A percentile compares a stretch with the other conserved stretches of the same genome.
Conservation (phyloP, 2,797 vertebrate genomes). For the Danio tinwini region DNA sequence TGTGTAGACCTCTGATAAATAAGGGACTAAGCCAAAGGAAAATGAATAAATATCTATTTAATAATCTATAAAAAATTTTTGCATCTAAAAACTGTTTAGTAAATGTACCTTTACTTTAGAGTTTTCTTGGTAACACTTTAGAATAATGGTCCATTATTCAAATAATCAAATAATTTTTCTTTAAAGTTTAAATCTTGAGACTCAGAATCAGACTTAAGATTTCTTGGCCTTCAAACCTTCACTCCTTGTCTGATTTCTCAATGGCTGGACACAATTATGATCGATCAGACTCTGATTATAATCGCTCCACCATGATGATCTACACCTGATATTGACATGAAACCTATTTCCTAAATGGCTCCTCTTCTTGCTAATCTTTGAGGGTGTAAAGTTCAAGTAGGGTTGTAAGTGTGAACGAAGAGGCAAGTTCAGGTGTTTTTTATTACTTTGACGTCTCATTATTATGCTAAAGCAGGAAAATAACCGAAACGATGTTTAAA, state of each 20-base stretch:
- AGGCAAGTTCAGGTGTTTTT: conserved; percentile 69
- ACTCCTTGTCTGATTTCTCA: conserved; percentile 15
- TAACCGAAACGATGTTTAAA: conserved; percentile 54
- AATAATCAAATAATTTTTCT: background rate
- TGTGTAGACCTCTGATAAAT: too few relatives aligned
- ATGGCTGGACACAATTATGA: background rate
- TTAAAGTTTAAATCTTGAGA: background rate
- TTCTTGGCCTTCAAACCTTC: background rate
- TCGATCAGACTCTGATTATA: conserved; percentile 14
- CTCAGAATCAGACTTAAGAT: background rate
- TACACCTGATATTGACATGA: conserved; percentile 29
- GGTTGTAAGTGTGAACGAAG: conserved; percentile 61
- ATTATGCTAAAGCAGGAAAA: conserved; percentile 59
- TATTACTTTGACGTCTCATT: conserved; percentile 70
- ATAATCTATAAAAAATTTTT: too few relatives aligned
- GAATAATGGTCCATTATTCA: too few relatives aligned
- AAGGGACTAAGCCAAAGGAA: too few relatives aligned
- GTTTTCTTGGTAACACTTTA: too few relatives aligned
- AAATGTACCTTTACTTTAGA: too few relatives aligned
- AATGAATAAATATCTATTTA: too few relatives aligned
- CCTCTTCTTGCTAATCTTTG: conserved; percentile 50
- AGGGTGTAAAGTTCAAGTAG: conserved; percentile 56
- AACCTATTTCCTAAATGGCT: background rate
- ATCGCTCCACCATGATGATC: background rate
- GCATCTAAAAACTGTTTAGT: too few relatives aligned